Evolutionary conservation across 1,140 invertebrate genomes (phyloP), one percentile per base, ranked within the genome.

Genomic region (Bombus fervidus): DNA sequence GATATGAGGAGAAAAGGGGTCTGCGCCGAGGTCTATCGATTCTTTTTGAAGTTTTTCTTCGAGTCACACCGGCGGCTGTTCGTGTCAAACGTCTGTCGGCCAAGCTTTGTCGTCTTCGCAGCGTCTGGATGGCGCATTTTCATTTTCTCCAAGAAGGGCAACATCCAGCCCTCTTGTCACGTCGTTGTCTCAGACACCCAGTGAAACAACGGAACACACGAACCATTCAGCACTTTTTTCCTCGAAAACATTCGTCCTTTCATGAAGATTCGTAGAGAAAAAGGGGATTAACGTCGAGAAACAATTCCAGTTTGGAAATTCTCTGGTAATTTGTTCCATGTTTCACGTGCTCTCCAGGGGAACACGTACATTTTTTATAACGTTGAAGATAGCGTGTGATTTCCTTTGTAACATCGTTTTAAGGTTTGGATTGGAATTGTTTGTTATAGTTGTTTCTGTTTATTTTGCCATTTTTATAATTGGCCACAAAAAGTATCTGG

Each of bases 21-120:
- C 37, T 31, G 57, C 22, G 25, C 18, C 39, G 25, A 28, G 64
- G 47, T 84, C 47, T 78, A 84, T 84, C 82, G 82, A 84, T 84
- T 43, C 75, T 37, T 79, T 69, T 79, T 79, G 74, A 84, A 84
- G 82, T 79, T 84, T 84, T 84, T 79, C 31, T 59, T 59, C 69
- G 53, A 34, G 47, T 57, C 31, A 76, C 47, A 57, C 71, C 69
- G 77, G 34, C 66, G 66, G 43, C 78, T 31, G 53, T 22, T 57
- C 77, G 68, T 39, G 83, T 73, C 77, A 85, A 78, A 84, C 74
- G 82, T 34, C 64, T 69, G 37, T 69, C 81, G 31, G 22, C 59
- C 64, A 47, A 53, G 73, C 62, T 68, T 83, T 83, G 59, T 41
- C 47, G 62, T 34, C 31, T 43, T 78, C 18, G 6, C 57, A 41